Percentiles rank a stretch among this genome's conserved stretches.
These are phyloP conservation scores for Suncus etruscus DNA, from an alignment of 2,113 vertebrate genomes.

Conservation along the genomic window DNA sequence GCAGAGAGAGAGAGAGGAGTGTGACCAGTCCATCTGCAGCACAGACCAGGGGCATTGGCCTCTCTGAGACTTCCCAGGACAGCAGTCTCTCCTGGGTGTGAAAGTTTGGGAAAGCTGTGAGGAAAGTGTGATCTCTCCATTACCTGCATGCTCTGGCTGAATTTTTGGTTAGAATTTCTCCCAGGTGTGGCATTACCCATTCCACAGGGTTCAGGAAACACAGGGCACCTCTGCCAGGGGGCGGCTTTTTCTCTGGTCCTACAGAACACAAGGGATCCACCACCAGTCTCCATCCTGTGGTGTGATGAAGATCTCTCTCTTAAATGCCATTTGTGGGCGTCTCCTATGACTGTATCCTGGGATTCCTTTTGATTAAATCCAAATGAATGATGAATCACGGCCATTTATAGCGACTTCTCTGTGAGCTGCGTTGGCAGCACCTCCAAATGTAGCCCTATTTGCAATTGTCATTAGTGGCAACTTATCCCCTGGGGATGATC, in stretches of 20 bases:
- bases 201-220: too few species aligned
- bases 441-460: conserved; percentile 79
- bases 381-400: conserved; percentile 82
- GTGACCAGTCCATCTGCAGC: too few species aligned
- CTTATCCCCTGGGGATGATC: conserved; percentile 81
- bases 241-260: conserved; percentile 4
- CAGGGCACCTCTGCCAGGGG: too few species aligned
- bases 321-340: conserved; percentile 66
- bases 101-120: too few species aligned
- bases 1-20: too few species aligned
- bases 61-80: too few species aligned
- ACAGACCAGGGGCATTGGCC: too few species aligned
- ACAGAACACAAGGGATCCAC: neutral
- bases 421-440: conserved; percentile 80
- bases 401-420: conserved; percentile 81
- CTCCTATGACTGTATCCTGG: conserved; percentile 70
- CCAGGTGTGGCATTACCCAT: too few species aligned
- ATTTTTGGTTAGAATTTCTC: too few species aligned
- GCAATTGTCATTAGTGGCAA: conserved; percentile 82
- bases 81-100: too few species aligned
- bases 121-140: too few species aligned
- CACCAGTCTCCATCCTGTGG: conserved; percentile 16
- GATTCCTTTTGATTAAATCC: conserved; percentile 78
- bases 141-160: too few species aligned
- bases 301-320: conserved; percentile 17